Evolutionary conservation across 1,140 invertebrate genomes (phyloP), one percentile per base, ranked within the genome.

Genomic region (Zeugodacus cucurbitae): DNA sequence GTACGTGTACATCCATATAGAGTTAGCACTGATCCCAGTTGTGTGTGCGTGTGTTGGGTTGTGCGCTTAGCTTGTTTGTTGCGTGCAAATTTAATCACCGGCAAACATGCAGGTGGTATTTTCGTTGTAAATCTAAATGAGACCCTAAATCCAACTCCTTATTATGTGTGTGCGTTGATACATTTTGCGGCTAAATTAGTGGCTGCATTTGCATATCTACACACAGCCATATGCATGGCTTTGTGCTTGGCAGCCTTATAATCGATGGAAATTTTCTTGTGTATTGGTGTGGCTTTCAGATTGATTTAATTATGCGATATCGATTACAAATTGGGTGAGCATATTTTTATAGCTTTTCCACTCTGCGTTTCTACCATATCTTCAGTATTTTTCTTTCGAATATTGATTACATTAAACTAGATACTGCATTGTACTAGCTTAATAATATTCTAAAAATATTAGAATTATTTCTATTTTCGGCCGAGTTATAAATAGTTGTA

Each of bases 41-140:
- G 20, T 78, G 37, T 78, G n/a, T 74, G 10, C 17, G 82, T 54
- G 17, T 86, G 41, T 29, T 37, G 57, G 82, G 20, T n/a, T 57
- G n/a, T 59, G 6, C 37, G 74, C n/a, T 54, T 20, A 54, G 37
- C 74, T 44, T 86, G 32, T 59, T 58, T 58, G 85, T 86, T 57
- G 85, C 85, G 88, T 86, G 82, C 20, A 88, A 88, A 87, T 88
- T 88, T 87, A 88, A 88, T 87, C 88, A 88, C 88, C 88, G n/a
- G 59, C 67, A 88, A 87, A 86, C 85, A 88, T 88, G 85, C 88
- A 88, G 88, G 85, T 88, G 85, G 57, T 86, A 59, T 86, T 86
- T 86, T 58, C 34, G 29, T 57, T 41, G 44, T 29, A 82, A 82
- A 41, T 41, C 74, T 48, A 48, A 82, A 54, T 26, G 22, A 82